A percentile compares a stretch with the other conserved stretches of the same genome.
These are phyloP conservation scores for Balanococcus diminutus DNA, from an alignment of 2,888 invertebrate genomes.

Conservation along the genomic window DNA sequence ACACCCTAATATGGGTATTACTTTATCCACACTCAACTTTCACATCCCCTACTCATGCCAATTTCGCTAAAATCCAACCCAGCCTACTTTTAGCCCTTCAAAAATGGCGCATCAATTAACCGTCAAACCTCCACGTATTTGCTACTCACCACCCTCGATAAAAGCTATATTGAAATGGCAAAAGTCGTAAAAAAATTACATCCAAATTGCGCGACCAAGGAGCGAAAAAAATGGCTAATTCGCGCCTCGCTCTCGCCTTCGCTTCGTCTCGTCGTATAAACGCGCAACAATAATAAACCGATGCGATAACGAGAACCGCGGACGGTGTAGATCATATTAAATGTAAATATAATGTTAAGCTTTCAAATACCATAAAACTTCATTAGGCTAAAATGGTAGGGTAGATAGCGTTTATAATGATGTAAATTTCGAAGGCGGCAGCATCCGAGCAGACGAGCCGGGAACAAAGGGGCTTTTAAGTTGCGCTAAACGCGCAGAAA, in stretches of 20 bases:
- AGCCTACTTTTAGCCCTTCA: too few species aligned
- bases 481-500: conserved; percentile 49
- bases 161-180: neutral
- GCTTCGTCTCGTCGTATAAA: neutral
- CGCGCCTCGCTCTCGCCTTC: neutral
- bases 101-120: neutral
- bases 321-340: conserved; percentile 12
- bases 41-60: too few species aligned
- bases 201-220: neutral
- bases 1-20: too few species aligned
- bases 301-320: neutral
- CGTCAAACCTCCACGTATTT: neutral
- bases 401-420: conserved; percentile 47
- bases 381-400: conserved; percentile 45
- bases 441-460: conserved; percentile 11
- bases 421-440: conserved; percentile 18
- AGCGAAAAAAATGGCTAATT: neutral
- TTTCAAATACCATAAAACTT: conserved; percentile 52
- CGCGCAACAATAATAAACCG: neutral
- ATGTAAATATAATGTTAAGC: conserved; percentile 41
- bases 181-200: neutral
- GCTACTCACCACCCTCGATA: neutral
- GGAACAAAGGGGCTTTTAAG: conserved; percentile 43
- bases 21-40: too few species aligned
- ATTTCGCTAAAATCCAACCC: too few species aligned